A percentile compares a stretch with the other conserved stretches of the same genome.
These are phyloP conservation scores for Macrotus californicus DNA, from an alignment of 2,113 vertebrate species.

Conservation along the genomic window DNA sequence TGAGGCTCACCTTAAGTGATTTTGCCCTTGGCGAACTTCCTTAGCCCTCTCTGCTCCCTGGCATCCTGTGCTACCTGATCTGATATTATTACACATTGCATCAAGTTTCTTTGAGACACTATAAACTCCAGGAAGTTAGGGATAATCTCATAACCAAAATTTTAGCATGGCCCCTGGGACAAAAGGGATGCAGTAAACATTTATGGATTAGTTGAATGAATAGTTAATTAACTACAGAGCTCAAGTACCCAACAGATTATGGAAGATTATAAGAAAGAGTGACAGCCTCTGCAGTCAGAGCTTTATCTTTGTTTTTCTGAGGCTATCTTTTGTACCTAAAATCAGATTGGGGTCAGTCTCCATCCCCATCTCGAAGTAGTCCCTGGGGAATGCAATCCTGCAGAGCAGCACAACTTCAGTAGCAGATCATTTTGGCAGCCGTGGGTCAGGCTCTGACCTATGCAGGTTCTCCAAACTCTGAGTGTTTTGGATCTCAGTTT, in stretches of 20 bases:
- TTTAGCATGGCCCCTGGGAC: not conserved
- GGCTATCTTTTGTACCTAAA: not conserved
- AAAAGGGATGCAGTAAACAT: not conserved
- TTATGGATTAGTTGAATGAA: too few relatives aligned
- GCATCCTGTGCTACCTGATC: not conserved
- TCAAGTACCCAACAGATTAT: not conserved
- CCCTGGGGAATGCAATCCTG: not conserved
- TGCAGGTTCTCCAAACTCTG: not conserved
- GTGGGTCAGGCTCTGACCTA: too few relatives aligned
- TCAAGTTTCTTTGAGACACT: not conserved
- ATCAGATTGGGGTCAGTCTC: not conserved
- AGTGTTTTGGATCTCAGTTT: not conserved
- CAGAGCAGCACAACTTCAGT: accelerated
- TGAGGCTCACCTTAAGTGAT: not conserved
- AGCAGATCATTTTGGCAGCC: too few relatives aligned
- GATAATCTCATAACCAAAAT: not conserved
- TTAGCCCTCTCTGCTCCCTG: too few relatives aligned
- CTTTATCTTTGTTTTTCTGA: not conserved
- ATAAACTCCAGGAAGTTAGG: not conserved
- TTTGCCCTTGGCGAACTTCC: not conserved
- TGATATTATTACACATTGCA: accelerated
- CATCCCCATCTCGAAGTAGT: accelerated
- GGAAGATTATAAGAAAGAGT: too few relatives aligned
- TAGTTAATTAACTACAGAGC: not conserved
- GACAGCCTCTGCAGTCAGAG: accelerated